phyloP scores from a whole-genome alignment of 2,113 vertebrate species.

The Bucco capensis region DNA sequence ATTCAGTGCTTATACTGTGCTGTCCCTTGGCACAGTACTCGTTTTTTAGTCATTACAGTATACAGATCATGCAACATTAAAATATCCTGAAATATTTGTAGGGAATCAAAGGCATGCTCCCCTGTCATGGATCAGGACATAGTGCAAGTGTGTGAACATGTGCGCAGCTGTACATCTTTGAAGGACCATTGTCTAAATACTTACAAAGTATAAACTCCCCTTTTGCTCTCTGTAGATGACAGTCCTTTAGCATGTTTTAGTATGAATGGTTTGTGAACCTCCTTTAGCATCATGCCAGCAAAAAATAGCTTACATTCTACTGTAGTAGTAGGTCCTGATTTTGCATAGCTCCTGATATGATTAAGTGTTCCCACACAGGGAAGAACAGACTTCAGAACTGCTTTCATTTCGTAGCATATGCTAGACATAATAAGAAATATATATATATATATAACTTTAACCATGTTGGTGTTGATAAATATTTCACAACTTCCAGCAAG shows the following conservation, averaged over 20 bases:
- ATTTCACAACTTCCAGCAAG: conserved; percentile 66
- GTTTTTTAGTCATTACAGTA: not conserved
- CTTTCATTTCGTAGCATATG: conserved; percentile 50
- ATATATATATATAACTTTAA: conserved; percentile 40
- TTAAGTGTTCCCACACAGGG: not conserved
- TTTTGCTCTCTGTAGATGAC: not conserved
- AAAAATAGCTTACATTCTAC: not conserved
- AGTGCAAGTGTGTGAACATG: not conserved
- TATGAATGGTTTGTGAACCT: not conserved
- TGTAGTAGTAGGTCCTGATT: not conserved
- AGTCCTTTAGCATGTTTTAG: not conserved
- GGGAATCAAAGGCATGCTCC: not conserved
- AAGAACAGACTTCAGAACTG: conserved; percentile 39
- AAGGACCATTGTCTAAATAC: not conserved
- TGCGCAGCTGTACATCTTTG: not conserved
- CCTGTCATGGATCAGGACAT: not conserved
- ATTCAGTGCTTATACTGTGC: not conserved
- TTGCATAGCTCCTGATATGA: not conserved
- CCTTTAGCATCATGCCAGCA: not conserved
- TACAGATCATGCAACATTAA: not conserved
- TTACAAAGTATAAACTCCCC: not conserved
- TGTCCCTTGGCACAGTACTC: not conserved
- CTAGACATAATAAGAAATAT: conserved; percentile 47
- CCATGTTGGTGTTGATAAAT: conserved; percentile 66
- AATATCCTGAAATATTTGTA: not conserved